A percentile compares a stretch with the other conserved stretches of the same genome.
Conservation (phyloP, 1,140 invertebrate genomes). For the Bombus picipes region DNA sequence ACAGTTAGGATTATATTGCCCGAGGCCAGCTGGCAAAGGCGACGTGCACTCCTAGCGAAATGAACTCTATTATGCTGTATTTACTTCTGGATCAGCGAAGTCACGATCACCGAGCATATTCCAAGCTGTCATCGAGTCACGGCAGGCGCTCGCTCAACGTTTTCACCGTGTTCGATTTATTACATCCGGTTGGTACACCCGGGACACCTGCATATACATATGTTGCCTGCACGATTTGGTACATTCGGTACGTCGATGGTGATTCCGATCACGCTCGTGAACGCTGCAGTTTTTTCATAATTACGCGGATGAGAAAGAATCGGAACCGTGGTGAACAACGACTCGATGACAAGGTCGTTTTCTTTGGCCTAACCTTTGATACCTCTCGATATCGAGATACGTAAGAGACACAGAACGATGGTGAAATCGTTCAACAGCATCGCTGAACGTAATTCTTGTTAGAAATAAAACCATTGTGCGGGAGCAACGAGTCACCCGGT, state of each 20-base stretch:
- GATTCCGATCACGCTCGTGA: constrained; percentile 33
- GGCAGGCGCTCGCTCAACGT: constrained; percentile 61
- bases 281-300: constrained; percentile 1
- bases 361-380: not conserved
- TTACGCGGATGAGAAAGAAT: constrained; percentile 13
- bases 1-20: not conserved
- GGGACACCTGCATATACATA: constrained; percentile 62
- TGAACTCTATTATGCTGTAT: constrained; percentile 53
- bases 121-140: constrained; percentile 67
- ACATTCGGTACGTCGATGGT: constrained; percentile 10
- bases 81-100: constrained; percentile 49
- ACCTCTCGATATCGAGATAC: not conserved
- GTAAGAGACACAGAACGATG: not conserved
- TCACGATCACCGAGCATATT: constrained; percentile 53
- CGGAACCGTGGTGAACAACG: not conserved
- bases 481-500: too few species aligned
- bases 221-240: constrained; percentile 47
- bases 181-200: constrained; percentile 65
- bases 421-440: not conserved
- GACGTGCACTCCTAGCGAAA: constrained; percentile 38
- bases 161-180: constrained; percentile 71
- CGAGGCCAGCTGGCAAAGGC: constrained; percentile 10
- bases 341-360: not conserved
- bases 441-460: not conserved
- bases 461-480: rapidly evolving